These are phyloP conservation scores for Calliphora vomitoria DNA, from an alignment of 2,888 invertebrate species.

Conservation along the genomic window DNA sequence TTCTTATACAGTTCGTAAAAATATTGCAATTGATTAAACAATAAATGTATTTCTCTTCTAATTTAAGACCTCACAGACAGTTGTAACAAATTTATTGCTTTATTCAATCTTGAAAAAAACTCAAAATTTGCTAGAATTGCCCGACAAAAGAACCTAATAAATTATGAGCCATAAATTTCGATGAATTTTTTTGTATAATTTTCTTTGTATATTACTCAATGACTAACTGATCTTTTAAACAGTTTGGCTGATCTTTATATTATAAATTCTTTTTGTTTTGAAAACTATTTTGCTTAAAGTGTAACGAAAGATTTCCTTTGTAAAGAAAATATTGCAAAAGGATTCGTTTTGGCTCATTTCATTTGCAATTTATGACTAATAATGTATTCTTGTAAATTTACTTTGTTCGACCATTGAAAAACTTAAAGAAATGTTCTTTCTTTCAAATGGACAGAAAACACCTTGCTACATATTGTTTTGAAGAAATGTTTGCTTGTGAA, in stretches of 20 bases:
- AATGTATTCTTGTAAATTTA: slow-evolving; percentile 34
- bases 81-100: slow-evolving; percentile 39
- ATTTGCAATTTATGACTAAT: slow-evolving; percentile 82
- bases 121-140: neutral
- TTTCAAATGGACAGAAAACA: neutral
- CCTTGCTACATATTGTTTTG: slow-evolving; percentile 31
- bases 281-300: slow-evolving; percentile 22
- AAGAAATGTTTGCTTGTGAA: neutral
- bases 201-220: neutral
- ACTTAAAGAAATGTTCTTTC: neutral
- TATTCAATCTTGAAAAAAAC: neutral
- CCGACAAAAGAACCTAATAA: neutral
- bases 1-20: neutral
- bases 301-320: slow-evolving; percentile 13
- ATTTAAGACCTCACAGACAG: slow-evolving; percentile 71
- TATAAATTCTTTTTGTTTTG: neutral
- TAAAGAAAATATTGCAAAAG: slow-evolving; percentile 46
- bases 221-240: neutral
- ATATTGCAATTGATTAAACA: neutral
- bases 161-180: slow-evolving; percentile 67
- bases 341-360: slow-evolving; percentile 82
- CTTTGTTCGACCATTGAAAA: neutral
- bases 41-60: slow-evolving; percentile 23
- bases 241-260: neutral
- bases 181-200: neutral